Evolutionary conservation across 2,888 invertebrate genomes (phyloP).

Genomic region (Tetranychus truncatus): DNA sequence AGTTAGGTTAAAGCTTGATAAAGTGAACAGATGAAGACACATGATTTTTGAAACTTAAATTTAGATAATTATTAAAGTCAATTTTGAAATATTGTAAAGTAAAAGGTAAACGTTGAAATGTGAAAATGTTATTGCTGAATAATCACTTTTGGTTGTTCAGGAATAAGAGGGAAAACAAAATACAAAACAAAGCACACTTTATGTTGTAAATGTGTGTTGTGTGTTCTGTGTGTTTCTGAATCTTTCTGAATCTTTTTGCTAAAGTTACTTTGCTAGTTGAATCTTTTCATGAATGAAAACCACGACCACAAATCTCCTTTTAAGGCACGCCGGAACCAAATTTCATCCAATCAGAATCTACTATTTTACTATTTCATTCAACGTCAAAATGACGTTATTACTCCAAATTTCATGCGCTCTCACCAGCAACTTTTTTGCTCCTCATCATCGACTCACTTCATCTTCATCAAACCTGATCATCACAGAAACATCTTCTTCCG

Average conservation of each 20-base stretch:
- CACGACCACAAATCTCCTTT: slow-evolving; percentile 25
- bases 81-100: too few species aligned
- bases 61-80: too few species aligned
- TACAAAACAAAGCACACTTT: too few species aligned
- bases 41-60: too few species aligned
- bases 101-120: too few species aligned
- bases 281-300: slow-evolving; percentile 25
- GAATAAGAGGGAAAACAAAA: too few species aligned
- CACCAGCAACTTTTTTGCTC: not conserved
- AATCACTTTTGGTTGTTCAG: too few species aligned
- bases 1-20: too few species aligned
- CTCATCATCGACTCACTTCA: not conserved
- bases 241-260: not conserved
- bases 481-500: not conserved
- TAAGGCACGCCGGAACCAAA: slow-evolving; percentile 26
- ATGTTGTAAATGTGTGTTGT: too few species aligned
- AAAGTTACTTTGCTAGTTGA: not conserved
- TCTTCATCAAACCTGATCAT: not conserved
- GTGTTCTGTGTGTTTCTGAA: not conserved
- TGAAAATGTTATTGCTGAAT: too few species aligned
- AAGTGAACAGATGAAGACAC: too few species aligned
- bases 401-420: not conserved
- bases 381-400: slow-evolving; percentile 23
- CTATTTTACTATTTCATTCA: slow-evolving; percentile 18
- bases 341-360: slow-evolving; percentile 24